Percentiles rank a stretch among this genome's conserved stretches.
These are phyloP conservation scores for Palythoa heliodiscus DNA, from an alignment of 92 coral and sea anemone species.

Conservation along the genomic window DNA sequence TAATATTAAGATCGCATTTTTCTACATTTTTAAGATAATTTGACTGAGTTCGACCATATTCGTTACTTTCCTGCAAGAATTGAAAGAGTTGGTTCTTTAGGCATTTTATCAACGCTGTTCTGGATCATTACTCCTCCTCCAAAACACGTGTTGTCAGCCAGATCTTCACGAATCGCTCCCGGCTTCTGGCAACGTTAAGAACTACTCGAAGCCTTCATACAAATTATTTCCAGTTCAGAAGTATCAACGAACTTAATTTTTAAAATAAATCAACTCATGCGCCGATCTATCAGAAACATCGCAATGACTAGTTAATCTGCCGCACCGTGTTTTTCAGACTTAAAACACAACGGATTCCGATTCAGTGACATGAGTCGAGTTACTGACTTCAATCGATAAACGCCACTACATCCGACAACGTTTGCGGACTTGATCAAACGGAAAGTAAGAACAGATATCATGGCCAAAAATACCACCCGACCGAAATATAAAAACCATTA, in stretches of 20 bases:
- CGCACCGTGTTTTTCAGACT: constrained; percentile 21
- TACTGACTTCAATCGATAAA: background rate
- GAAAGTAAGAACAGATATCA: background rate
- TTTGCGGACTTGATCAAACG: background rate
- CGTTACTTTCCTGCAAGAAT: background rate
- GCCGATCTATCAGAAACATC: constrained; percentile 9
- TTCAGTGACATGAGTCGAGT: constrained; percentile 38
- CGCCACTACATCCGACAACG: constrained; percentile 6
- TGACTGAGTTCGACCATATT: background rate
- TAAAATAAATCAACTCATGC: background rate
- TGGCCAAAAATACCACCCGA: background rate
- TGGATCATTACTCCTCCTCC: constrained; percentile 23
- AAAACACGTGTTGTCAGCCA: constrained; percentile 46
- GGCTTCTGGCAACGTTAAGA: constrained; percentile 1
- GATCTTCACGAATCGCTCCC: constrained; percentile 16
- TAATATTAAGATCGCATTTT: background rate
- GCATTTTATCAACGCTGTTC: background rate
- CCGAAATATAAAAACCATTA: background rate
- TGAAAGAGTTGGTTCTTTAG: background rate
- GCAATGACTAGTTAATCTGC: background rate
- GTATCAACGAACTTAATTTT: background rate
- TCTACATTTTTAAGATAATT: background rate
- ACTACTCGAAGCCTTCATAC: background rate
- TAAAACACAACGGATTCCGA: constrained; percentile 40
- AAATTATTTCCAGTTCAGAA: constrained; percentile 14